These are phyloP conservation scores for Ardeotis arabs DNA, from an alignment of 2,113 vertebrate genomes.

Conservation along the genomic window DNA sequence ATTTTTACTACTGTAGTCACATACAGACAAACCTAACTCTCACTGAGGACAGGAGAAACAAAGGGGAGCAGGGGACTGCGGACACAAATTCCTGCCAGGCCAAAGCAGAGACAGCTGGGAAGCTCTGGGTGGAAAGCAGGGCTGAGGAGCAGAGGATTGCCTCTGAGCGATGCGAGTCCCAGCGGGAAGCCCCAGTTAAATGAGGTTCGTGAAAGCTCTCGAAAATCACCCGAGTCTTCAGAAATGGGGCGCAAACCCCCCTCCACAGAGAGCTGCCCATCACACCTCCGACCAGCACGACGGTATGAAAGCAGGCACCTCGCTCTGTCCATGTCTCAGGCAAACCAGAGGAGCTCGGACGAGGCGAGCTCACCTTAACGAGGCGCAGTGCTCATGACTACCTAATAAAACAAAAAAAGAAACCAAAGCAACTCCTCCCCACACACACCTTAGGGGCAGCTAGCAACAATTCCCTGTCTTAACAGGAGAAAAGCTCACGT, in stretches of 20 bases:
- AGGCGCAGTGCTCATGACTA: neutral
- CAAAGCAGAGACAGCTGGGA: neutral
- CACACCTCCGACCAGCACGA: neutral
- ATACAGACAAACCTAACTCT: neutral
- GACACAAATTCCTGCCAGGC: neutral
- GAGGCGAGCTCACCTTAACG: neutral
- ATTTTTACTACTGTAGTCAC: neutral
- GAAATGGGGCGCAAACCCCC: neutral
- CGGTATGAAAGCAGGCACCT: neutral
- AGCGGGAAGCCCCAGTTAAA: neutral
- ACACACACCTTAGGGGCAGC: neutral
- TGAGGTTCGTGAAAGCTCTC: neutral
- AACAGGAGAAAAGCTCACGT: neutral
- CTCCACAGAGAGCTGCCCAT: neutral
- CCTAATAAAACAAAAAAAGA: neutral
- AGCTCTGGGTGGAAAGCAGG: neutral
- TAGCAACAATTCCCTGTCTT: neutral
- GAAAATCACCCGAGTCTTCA: neutral
- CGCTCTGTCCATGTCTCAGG: neutral
- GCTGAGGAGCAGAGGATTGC: accelerated
- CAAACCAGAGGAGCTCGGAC: neutral
- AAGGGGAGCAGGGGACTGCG: neutral
- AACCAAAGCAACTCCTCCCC: neutral
- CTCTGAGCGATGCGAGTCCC: accelerated
- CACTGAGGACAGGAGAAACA: neutral